Evolutionary conservation across 2,888 invertebrate genomes (phyloP).

Genomic region (Pelosia muscerda): DNA sequence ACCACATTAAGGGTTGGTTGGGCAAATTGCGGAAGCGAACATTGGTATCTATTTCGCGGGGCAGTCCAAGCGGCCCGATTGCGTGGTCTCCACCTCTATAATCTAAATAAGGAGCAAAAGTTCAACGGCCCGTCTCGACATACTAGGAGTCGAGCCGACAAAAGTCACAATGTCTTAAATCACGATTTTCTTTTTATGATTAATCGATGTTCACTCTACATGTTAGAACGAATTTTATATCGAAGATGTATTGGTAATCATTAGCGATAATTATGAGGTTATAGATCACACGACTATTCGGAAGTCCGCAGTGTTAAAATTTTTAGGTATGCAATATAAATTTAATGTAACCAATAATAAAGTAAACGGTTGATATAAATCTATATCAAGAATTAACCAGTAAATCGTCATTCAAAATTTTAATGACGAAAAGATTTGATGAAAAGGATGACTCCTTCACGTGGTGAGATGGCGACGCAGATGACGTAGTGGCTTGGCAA

Average conservation of each 20-base stretch:
- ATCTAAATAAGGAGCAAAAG: conserved; percentile 87
- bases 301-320: not conserved
- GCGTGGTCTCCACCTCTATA: conserved; percentile 82
- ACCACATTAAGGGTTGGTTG: conserved; percentile 20
- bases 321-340: conserved; percentile 1
- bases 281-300: not conserved
- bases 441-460: conserved; percentile 67
- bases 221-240: not conserved
- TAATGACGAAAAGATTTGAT: no score
- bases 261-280: not conserved
- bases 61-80: conserved; percentile 69
- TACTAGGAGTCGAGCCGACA: conserved; percentile 71
- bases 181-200: conserved; percentile 31
- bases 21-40: conserved; percentile 78
- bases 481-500: conserved; percentile 81
- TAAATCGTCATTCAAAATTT: conserved; percentile 43
- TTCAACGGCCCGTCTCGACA: conserved; percentile 79
- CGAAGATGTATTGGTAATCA: conserved; percentile 17
- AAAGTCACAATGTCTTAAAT: conserved; percentile 61
- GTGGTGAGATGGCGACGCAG: conserved; percentile 63
- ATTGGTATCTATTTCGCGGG: conserved; percentile 76
- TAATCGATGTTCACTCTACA: conserved; percentile 16
- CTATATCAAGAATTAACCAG: not conserved
- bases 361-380: not conserved
- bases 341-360: conserved; percentile 9